Percentiles rank a stretch among this genome's conserved stretches.
Evolutionary conservation across 2,888 invertebrate species (phyloP).

Genomic region (Lymantria monacha): DNA sequence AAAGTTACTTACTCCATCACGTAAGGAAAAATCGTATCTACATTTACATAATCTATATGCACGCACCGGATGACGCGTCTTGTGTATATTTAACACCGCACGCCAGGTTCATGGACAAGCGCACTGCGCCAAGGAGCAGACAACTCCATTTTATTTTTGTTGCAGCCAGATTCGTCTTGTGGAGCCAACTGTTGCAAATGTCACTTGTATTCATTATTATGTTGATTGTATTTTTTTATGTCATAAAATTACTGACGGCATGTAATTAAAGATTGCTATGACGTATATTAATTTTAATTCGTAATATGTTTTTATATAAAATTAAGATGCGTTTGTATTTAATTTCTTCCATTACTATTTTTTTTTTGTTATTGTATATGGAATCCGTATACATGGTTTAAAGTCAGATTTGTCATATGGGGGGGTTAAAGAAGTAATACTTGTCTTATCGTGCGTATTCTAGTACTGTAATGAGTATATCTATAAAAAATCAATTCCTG

Average conservation of each 20-base stretch:
- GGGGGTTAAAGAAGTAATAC: too few species aligned
- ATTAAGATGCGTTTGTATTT: too few species aligned
- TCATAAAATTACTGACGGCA: not conserved
- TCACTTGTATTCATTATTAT: constrained; percentile 27
- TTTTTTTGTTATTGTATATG: too few species aligned
- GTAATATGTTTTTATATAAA: too few species aligned
- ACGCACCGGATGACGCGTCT: constrained; percentile 67
- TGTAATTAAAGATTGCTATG: not conserved
- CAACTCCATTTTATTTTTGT: constrained; percentile 62
- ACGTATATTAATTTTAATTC: not conserved
- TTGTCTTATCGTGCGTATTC: too few species aligned
- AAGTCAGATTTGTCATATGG: too few species aligned
- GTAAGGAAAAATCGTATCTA: constrained; percentile 16
- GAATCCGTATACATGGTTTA: too few species aligned
- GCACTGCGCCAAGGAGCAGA: constrained; percentile 37
- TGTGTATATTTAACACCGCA: constrained; percentile 70
- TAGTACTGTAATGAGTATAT: too few species aligned
- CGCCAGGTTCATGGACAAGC: constrained; percentile 73
- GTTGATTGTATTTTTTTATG: constrained; percentile 2
- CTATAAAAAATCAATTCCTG: too few species aligned
- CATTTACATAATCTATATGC: constrained; percentile 34
- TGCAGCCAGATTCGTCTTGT: constrained; percentile 38
- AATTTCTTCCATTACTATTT: too few species aligned
- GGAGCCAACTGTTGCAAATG: constrained; percentile 28
- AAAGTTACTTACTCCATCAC: too few species aligned